Evolutionary conservation across 1,140 invertebrate genomes (phyloP).

Genomic region (Trigoniulus corallinus): DNA sequence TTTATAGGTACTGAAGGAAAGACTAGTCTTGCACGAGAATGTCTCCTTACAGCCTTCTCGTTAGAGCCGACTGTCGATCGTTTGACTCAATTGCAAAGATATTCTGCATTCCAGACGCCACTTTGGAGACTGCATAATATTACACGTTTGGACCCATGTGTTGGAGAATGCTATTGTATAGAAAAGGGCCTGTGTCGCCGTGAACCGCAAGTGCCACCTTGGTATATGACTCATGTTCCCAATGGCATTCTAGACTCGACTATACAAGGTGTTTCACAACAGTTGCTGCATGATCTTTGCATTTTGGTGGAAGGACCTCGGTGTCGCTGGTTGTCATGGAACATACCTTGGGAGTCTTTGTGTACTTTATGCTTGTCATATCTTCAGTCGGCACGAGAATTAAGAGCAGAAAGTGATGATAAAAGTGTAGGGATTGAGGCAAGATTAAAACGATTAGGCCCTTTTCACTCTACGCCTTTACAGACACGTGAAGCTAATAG

Average conservation of each 20-base stretch:
- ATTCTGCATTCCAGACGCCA: background rate
- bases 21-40: background rate
- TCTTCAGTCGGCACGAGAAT: background rate
- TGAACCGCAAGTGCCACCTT: background rate
- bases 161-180: constrained; percentile 1
- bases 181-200: background rate
- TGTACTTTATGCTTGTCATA: background rate
- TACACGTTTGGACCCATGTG: background rate
- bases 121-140: background rate
- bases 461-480: too few relatives aligned
- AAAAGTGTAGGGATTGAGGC: background rate
- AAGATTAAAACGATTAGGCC: background rate
- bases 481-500: too few relatives aligned
- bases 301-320: background rate
- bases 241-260: background rate
- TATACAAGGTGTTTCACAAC: background rate
- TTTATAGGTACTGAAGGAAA: background rate
- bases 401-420: background rate
- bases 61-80: background rate
- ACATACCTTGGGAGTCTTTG: background rate
- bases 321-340: background rate
- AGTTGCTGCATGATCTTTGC: background rate
- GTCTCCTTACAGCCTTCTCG: background rate
- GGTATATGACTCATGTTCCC: background rate
- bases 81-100: background rate